phyloP scores from a whole-genome alignment of 2,797 vertebrate species.

The Phrynocephalus forsythii region DNA sequence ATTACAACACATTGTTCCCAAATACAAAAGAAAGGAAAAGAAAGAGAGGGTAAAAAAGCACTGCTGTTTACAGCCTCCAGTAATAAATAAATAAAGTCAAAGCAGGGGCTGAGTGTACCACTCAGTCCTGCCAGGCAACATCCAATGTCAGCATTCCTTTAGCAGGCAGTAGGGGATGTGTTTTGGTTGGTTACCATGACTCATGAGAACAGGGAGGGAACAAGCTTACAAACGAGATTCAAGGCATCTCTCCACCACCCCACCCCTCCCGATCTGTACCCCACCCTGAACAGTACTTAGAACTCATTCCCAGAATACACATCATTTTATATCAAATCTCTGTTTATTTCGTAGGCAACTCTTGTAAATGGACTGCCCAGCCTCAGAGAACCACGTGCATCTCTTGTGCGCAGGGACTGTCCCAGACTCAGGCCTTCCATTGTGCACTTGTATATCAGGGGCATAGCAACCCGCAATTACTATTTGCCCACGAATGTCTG shows the following conservation, averaged over 20 bases:
- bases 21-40: conserved; percentile 82
- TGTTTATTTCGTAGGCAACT: conserved; percentile 35
- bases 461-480: conserved; percentile 20
- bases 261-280: not conserved
- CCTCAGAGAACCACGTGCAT: conserved; percentile 25
- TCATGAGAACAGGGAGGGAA: not conserved
- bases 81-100: conserved; percentile 71
- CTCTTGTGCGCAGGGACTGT: conserved; percentile 8
- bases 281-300: conserved; percentile 9
- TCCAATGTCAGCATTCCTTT: conserved; percentile 23
- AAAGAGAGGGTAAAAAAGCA: conserved; percentile 72
- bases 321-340: conserved; percentile 22
- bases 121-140: not conserved
- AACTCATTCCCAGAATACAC: conserved; percentile 20
- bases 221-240: conserved; percentile 31
- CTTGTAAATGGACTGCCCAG: conserved; percentile 60
- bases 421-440: not conserved
- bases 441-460: not conserved
- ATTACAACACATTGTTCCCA: conserved; percentile 83
- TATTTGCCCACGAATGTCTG: not conserved
- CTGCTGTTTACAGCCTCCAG: conserved; percentile 70
- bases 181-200: conserved; percentile 39
- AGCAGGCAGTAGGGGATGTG: conserved; percentile 36
- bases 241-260: conserved; percentile 50
- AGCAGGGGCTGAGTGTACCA: conserved; percentile 63